phyloP scores from a whole-genome alignment of 1,140 invertebrate genomes.

The Anadara kagoshimensis region DNA sequence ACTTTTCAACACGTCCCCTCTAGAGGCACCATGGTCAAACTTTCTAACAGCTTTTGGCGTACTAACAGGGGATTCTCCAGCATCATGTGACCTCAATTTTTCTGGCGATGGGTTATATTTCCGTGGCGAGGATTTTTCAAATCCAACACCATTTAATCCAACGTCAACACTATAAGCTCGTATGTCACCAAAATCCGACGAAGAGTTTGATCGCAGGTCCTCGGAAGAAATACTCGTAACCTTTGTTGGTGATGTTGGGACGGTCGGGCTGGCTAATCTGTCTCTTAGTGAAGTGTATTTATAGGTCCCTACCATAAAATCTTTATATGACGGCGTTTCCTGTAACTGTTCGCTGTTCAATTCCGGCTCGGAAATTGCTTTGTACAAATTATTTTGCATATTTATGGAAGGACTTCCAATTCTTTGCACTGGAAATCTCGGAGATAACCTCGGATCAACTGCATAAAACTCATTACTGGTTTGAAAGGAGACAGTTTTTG shows the following conservation, averaged over 20 bases:
- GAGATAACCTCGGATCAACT: no score
- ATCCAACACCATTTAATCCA: constrained; percentile 31
- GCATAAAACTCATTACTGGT: no score
- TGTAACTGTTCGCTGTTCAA: constrained; percentile 16
- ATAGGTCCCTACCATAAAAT: constrained; percentile 27
- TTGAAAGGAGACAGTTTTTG: no score
- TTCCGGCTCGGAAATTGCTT: constrained; percentile 33
- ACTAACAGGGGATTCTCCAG: constrained; percentile 38
- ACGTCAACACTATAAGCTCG: constrained; percentile 38
- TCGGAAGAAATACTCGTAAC: constrained; percentile 32
- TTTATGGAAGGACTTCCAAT: neutral
- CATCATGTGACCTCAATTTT: constrained; percentile 30
- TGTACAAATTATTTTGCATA: constrained; percentile 19
- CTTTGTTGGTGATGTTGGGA: constrained; percentile 26
- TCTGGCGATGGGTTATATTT: constrained; percentile 44
- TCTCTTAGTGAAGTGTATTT: constrained; percentile 36
- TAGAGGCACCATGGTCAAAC: neutral
- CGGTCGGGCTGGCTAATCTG: constrained; percentile 13
- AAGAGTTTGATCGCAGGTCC: constrained; percentile 16
- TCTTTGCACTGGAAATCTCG: no score
- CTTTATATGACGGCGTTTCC: constrained; percentile 7
- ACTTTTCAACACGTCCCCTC: neutral
- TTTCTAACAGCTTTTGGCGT: constrained; percentile 31
- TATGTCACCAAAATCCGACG: constrained; percentile 1
- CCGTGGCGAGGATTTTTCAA: constrained; percentile 27